Conservation (phyloP, 2,113 vertebrate species). For the Macaca fascicularis region T2T-MFA8v1.1 NC_088381.1:16589001-16589500, state of each 20-base stretch:
- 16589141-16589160: background rate
- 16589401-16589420: background rate
- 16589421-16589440: background rate
- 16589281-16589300: background rate
- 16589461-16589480: slow-evolving; percentile 18
- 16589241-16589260: background rate
- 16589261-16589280: background rate
- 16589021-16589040: background rate
- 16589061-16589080: background rate
- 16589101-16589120: background rate
- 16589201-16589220: background rate
- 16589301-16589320: background rate
- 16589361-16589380: background rate
- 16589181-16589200: background rate
- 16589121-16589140: background rate
- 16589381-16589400: background rate
- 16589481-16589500: background rate
- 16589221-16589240: background rate
- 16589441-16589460: background rate
- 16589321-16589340: background rate
- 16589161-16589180: background rate
- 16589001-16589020: background rate
- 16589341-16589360: background rate
- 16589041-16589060: background rate
- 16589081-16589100: background rate